Conservation (phyloP, 2,113 vertebrate species). For the Elgaria multicarinata region DNA sequence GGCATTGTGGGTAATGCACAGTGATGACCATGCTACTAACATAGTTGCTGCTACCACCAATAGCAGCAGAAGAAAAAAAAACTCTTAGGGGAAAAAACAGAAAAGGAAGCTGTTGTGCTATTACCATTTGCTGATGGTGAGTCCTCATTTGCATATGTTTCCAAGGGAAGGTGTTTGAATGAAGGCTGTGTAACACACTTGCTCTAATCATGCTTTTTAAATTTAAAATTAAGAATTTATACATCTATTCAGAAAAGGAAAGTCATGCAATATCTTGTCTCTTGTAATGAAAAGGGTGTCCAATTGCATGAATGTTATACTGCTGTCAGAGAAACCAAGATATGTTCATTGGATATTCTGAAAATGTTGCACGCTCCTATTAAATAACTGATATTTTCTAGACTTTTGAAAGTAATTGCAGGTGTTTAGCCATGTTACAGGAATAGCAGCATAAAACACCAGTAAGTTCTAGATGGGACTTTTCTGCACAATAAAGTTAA, state of each 20-base stretch:
- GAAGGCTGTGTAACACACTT: background rate
- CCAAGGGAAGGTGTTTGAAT: background rate
- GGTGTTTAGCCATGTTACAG: constrained; percentile 3
- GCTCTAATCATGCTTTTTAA: background rate
- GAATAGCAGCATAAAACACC: background rate
- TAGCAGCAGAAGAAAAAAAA: no score
- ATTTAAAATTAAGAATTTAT: background rate
- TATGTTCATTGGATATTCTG: constrained; percentile 3
- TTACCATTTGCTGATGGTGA: no score
- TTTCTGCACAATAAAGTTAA: constrained; percentile 48
- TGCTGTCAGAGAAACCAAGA: background rate
- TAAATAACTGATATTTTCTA: constrained; percentile 12
- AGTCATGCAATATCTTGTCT: accelerated
- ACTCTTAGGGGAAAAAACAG: no score
- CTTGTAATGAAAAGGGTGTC: background rate
- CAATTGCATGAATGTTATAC: constrained; percentile 1
- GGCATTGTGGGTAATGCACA: no score
- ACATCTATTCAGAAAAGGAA: background rate
- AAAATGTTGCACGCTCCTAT: constrained; percentile 45
- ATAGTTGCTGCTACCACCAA: no score
- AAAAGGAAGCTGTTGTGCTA: background rate
- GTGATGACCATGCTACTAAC: no score
- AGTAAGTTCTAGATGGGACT: constrained; percentile 42
- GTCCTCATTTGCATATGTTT: no score
- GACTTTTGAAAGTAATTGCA: constrained; percentile 22